Base-by-base conservation (phyloP, 2,797 vertebrate genomes). In the Xenops minutus region DNA sequence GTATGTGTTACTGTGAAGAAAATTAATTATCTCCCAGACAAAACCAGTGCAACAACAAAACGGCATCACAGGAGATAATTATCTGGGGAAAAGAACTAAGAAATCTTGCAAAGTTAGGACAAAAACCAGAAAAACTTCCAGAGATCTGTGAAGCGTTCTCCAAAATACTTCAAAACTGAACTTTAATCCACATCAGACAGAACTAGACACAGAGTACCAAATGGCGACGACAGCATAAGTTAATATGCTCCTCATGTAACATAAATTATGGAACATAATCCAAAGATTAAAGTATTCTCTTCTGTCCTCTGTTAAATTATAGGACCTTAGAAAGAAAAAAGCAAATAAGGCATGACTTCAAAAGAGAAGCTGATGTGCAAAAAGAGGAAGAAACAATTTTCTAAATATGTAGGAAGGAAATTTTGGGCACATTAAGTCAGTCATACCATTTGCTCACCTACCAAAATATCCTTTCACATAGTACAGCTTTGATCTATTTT, bases 281-380 rank as follows among this genome's bases (percentile, higher is more conserved):
- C 69, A 72, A 95, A 97, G 76, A 90, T 74, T 91, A 76, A 93
- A 85, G 82, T 91, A 88, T 85, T 72, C 14, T 83, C 34, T 93
- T 13, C 61, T 83, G 27, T 87, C 51, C n/a, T 87, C 71, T 91
- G 73, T 90, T 96, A 58, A 93, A 81, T 92, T 93, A 83, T 84
- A 88, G 26, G 15, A 79, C 8, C 20, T 85, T 75, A 69, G 30
- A 20, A 90, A 91, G 78, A 74, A 90, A 54, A 80, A 77, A 67
- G 3, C 48, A 79, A 89, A 89, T 77, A 93, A 46, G 85, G 9
- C 24, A 58, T 67, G 49, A 92, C 64, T 91, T 92, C 75, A 89
- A 81, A 92, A 89, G 69, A 51, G 58, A 64, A 77, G 26, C 0
- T 54, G 37, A 51, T 86, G 20, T 41, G 27, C 14, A 67, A 73